Conservation (phyloP, 2,113 vertebrate genomes). For the Leuciscus idus region DNA sequence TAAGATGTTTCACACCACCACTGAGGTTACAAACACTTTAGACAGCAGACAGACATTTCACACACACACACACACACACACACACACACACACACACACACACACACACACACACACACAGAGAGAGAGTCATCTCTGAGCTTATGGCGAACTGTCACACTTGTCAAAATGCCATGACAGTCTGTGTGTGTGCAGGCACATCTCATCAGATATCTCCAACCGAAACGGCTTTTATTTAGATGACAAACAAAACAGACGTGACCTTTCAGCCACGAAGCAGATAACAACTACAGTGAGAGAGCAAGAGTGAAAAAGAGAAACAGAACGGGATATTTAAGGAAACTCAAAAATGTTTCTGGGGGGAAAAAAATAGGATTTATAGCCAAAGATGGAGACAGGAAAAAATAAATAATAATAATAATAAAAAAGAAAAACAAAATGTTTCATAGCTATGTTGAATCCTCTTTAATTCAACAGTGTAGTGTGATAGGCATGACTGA, state of each 20-base stretch:
- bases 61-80: conserved; percentile 32
- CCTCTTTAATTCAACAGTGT: conserved; percentile 30
- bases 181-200: conserved; percentile 52
- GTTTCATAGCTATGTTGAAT: neutral
- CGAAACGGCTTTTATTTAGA: conserved; percentile 72
- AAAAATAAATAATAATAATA: neutral
- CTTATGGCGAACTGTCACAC: conserved; percentile 40
- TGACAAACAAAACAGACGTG: conserved; percentile 79
- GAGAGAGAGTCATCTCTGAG: conserved; percentile 36
- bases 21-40: conserved; percentile 22
- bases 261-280: conserved; percentile 73
- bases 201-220: conserved; percentile 73
- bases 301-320: conserved; percentile 30
- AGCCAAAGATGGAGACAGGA: neutral
- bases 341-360: neutral
- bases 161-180: conserved; percentile 47
- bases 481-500: conserved; percentile 31
- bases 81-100: conserved; percentile 25
- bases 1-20: neutral
- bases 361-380: neutral
- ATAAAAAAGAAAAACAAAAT: neutral
- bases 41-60: conserved; percentile 20
- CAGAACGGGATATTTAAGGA: conserved; percentile 6
- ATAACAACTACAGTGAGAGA: conserved; percentile 56
- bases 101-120: conserved; percentile 22